A percentile compares a stretch with the other conserved stretches of the same genome.
Evolutionary conservation across 2,888 invertebrate species (phyloP).

Genomic region (Megalurothrips usitatus): DNA sequence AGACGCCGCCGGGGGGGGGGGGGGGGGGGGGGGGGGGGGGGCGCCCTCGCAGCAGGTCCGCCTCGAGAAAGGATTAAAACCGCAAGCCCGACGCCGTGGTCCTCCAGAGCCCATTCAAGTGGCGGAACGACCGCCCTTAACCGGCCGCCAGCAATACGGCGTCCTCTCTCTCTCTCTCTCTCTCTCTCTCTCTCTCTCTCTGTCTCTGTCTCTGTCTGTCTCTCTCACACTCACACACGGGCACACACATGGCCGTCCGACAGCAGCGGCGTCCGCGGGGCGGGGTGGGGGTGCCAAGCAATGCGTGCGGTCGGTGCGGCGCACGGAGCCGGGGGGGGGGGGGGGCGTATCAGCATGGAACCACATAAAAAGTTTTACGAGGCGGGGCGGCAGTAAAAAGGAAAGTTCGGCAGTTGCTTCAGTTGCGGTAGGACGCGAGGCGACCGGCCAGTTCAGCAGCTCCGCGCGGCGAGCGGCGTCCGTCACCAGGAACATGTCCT

Average conservation of each 20-base stretch:
- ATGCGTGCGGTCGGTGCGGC: background rate
- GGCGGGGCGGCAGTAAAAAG: slow-evolving; percentile 18
- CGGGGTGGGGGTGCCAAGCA: slow-evolving; percentile 3
- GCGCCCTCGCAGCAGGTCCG: too few species aligned
- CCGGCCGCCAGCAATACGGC: background rate
- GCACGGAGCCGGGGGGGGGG: background rate
- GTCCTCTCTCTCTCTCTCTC: background rate
- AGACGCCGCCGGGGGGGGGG: too few species aligned
- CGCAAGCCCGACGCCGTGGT: background rate
- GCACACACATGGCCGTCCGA: too few species aligned
- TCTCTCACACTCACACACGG: background rate
- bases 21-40: too few species aligned
- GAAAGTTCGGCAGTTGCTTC: slow-evolving; percentile 12
- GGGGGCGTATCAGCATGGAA: slow-evolving; percentile 1
- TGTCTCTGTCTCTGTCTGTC: background rate
- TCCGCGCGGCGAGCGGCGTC: background rate
- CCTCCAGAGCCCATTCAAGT: background rate
- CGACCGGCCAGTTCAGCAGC: background rate
- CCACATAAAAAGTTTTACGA: slow-evolving; percentile 22
- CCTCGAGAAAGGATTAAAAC: background rate
- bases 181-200: slow-evolving; percentile 6
- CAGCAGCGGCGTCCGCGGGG: background rate
- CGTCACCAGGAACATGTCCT: background rate
- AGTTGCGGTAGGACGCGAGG: slow-evolving; percentile 2
- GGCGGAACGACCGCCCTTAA: background rate